A percentile compares a stretch with the other conserved stretches of the same genome.
phyloP scores from a whole-genome alignment of 2,113 vertebrate species.

The Scalopus aquaticus region DNA sequence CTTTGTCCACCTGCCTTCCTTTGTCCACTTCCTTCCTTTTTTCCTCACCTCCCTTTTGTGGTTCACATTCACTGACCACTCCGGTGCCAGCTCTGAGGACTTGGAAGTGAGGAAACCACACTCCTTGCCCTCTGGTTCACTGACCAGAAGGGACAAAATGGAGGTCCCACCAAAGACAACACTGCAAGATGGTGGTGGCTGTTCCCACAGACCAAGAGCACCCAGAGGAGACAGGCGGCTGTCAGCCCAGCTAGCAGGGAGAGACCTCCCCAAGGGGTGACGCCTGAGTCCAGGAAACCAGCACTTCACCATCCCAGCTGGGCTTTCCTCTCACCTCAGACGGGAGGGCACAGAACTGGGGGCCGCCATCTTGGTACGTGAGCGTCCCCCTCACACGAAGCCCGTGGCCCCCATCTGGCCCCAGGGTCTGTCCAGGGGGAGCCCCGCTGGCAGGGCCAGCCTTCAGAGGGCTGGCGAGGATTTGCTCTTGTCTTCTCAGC shows the following conservation, averaged over 20 bases:
- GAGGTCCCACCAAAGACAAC: fast-evolving
- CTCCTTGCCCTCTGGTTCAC: neutral
- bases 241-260: fast-evolving
- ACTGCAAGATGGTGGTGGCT: fast-evolving
- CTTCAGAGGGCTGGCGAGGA: constrained; percentile 15
- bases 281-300: neutral
- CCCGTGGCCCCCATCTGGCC: neutral
- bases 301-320: too few relatives aligned
- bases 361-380: neutral
- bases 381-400: fast-evolving
- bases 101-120: neutral
- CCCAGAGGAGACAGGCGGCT: neutral
- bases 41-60: neutral
- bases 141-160: neutral
- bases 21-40: neutral
- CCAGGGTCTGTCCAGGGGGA: fast-evolving
- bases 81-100: neutral
- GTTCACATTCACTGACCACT: too few relatives aligned
- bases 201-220: fast-evolving
- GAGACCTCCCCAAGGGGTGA: neutral
- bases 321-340: neutral
- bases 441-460: neutral
- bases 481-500: constrained; percentile 9
- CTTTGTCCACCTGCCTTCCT: neutral
- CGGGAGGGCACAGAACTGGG: fast-evolving